phyloP scores from a whole-genome alignment of 2,113 vertebrate genomes.

The Etheostoma cragini region DNA sequence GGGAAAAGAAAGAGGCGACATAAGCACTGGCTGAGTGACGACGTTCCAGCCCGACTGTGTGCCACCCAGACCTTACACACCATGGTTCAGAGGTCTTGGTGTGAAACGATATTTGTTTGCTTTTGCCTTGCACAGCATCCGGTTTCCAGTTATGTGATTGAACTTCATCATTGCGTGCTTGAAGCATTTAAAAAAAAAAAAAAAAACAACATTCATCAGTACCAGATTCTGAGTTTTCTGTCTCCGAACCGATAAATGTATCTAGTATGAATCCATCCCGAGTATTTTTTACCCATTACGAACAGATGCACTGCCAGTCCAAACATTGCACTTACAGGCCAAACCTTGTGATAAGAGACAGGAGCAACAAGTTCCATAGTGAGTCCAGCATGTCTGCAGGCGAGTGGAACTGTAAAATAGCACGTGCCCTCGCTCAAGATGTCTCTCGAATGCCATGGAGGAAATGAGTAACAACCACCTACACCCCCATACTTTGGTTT shows the following conservation, averaged over 20 bases:
- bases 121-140: conserved; percentile 71
- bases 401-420: conserved; percentile 52
- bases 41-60: conserved; percentile 69
- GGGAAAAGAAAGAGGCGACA: conserved; percentile 93
- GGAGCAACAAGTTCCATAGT: conserved; percentile 37
- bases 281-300: conserved; percentile 42
- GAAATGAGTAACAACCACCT: conserved; percentile 58
- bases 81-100: conserved; percentile 39
- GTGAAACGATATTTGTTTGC: conserved; percentile 56
- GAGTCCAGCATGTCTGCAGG: conserved; percentile 61
- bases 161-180: conserved; percentile 61
- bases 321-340: conserved; percentile 74
- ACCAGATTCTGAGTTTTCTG: conserved; percentile 41
- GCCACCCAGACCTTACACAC: conserved; percentile 62
- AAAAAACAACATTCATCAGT: not conserved
- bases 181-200: conserved; percentile 29
- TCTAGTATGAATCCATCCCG: conserved; percentile 20
- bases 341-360: conserved; percentile 67
- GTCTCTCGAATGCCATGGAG: conserved; percentile 49
- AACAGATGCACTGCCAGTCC: conserved; percentile 77
- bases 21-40: conserved; percentile 74
- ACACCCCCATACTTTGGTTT: conserved; percentile 49
- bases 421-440: conserved; percentile 66
- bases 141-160: conserved; percentile 66
- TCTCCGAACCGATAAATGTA: conserved; percentile 15